Base-by-base conservation (phyloP, 2,888 invertebrate genomes). In the Dasysyrphus tricinctus region DNA sequence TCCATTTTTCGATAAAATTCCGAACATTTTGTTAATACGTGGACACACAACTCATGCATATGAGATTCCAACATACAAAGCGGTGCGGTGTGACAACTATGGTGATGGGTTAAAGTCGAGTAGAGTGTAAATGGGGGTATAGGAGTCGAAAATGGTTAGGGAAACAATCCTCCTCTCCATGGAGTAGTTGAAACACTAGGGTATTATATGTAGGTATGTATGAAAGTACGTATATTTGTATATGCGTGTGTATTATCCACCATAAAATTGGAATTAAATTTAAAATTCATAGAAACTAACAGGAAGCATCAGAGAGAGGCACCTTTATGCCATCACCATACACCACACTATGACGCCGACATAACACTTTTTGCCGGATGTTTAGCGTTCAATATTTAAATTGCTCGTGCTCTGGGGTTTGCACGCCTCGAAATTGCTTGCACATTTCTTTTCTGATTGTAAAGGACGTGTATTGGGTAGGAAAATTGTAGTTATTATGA, bases 261-360 rank as follows among this genome's bases (percentile, higher is more conserved):
- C 75, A 83, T 83, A 76, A 87, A 83, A 83, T 87, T 83, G 83
- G 79, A 83, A 87, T 83, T 80, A 83, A 83, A 87, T 87, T 87
- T 87, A 83, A 87, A 87, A 87, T 87, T 87, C 86, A 87, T 87
- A 87, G 86, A 87, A 87, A 87, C 78, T 80, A 83, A 76, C 72
- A 61, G 83, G 75, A 79, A 76, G 69, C 72, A 29, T 39, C 9
- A 57, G 39, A 73, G 76, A 80, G 76, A 14, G 65, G 59, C 69
- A 79, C 49, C 74, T 67, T 70, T 29, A 39, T 57, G 37, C 69
- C 56, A 69, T 65, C 42, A 63, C 42, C 19, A 16, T 6, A 57
- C n/a, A n/a, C 54, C 12, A 29, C 51, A 29, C 5, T 42, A 3
- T 42, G 14, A 9, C 19, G 6, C 39, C 51, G 79, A 42, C 63